A percentile compares a stretch with the other conserved stretches of the same genome.
Evolutionary conservation across 2,888 invertebrate genomes (phyloP).

Genomic region (Bruchidius siliquastri): DNA sequence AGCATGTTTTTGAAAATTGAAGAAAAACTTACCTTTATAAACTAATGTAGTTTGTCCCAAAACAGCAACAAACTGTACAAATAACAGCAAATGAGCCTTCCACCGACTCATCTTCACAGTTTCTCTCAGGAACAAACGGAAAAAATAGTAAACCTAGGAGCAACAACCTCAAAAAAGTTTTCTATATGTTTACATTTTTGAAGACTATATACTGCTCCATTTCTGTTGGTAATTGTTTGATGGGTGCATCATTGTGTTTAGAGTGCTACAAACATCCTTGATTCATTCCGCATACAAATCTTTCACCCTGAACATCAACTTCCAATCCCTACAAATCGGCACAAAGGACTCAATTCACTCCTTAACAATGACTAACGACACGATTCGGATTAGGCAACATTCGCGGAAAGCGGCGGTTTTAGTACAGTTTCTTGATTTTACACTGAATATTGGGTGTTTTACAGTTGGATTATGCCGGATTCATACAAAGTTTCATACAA

Average conservation of each 20-base stretch:
- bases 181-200: neutral
- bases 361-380: neutral
- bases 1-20: too few species aligned
- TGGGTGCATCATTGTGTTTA: neutral
- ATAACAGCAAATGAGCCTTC: neutral
- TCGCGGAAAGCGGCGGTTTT: neutral
- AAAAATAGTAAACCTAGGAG: neutral
- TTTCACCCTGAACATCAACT: neutral
- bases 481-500: neutral
- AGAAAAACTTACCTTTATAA: conserved; percentile 1
- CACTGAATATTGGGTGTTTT: neutral
- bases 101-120: neutral
- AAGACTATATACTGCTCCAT: neutral
- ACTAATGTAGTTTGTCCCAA: neutral
- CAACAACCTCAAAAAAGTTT: neutral
- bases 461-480: neutral
- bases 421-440: neutral
- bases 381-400: neutral
- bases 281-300: neutral
- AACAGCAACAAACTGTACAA: neutral
- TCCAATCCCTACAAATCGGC: neutral
- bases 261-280: neutral
- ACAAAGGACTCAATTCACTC: neutral
- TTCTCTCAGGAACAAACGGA: neutral
- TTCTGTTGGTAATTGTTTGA: neutral